Percentiles rank a stretch among this genome's conserved stretches.
Evolutionary conservation across 2,797 vertebrate species (phyloP).

Genomic region (Trachurus trachurus): DNA sequence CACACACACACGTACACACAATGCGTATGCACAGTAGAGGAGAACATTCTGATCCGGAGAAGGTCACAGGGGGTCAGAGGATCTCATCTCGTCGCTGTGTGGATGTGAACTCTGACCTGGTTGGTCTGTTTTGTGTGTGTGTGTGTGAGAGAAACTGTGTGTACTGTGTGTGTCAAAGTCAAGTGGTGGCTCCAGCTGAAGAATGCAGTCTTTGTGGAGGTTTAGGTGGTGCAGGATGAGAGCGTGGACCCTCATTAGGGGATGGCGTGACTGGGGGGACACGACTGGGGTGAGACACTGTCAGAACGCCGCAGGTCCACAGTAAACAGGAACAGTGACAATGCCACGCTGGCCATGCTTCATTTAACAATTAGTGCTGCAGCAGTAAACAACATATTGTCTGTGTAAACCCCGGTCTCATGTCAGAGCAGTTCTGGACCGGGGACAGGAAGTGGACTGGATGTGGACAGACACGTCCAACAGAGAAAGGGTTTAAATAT

Average conservation of each 20-base stretch:
- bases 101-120: too few relatives aligned
- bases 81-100: too few relatives aligned
- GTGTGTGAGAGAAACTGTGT: too few relatives aligned
- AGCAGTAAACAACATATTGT: slow-evolving; percentile 55
- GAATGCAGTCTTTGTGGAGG: slow-evolving; percentile 56
- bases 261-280: slow-evolving; percentile 63
- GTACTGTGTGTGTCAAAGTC: slow-evolving; percentile 21
- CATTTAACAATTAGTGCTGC: slow-evolving; percentile 56
- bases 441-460: neutral
- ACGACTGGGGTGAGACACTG: slow-evolving; percentile 37
- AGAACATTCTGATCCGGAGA: too few relatives aligned
- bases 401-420: slow-evolving; percentile 1
- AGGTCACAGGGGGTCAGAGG: too few relatives aligned
- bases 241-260: slow-evolving; percentile 57
- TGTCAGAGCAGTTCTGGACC: slow-evolving; percentile 5
- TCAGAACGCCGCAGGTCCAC: slow-evolving; percentile 36
- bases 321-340: slow-evolving; percentile 64
- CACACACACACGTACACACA: too few relatives aligned
- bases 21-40: too few relatives aligned
- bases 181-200: slow-evolving; percentile 15
- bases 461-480: too few relatives aligned
- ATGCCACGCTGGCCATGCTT: slow-evolving; percentile 21
- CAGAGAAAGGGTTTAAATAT: too few relatives aligned
- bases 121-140: too few relatives aligned
- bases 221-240: slow-evolving; percentile 24